Evolutionary conservation across 2,113 vertebrate genomes (phyloP).

Genomic region (Empidonax alnorum): DNA sequence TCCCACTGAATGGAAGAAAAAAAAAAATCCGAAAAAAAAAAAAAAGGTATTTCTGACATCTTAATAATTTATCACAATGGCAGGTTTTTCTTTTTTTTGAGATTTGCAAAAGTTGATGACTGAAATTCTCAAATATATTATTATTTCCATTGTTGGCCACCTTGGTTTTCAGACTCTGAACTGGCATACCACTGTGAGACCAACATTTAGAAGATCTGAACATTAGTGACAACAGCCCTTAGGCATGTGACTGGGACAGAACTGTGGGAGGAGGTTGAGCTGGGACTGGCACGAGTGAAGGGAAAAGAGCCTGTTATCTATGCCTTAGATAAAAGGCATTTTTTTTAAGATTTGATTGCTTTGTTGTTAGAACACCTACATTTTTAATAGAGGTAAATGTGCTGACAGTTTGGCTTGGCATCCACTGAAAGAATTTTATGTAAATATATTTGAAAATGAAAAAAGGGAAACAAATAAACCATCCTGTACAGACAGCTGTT

Average conservation of each 20-base stretch:
- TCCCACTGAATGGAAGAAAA: background rate
- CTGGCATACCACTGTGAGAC: background rate
- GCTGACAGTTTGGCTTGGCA: slow-evolving; percentile 54
- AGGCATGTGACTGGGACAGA: background rate
- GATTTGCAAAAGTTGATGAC: background rate
- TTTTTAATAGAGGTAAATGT: slow-evolving; percentile 59
- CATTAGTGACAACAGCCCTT: background rate
- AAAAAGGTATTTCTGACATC: background rate
- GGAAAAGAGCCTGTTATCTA: background rate
- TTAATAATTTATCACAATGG: background rate
- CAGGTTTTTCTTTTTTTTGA: background rate
- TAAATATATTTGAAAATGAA: slow-evolving; percentile 41
- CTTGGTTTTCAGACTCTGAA: background rate
- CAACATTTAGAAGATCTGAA: background rate
- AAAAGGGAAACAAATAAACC: slow-evolving; percentile 59
- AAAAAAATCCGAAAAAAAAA: background rate
- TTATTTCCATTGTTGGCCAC: background rate
- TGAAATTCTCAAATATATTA: background rate
- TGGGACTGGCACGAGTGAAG: background rate
- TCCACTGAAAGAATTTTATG: slow-evolving; percentile 42
- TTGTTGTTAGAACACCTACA: slow-evolving; percentile 54
- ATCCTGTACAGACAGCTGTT: slow-evolving; percentile 64
- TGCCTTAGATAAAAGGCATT: background rate
- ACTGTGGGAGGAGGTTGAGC: background rate
- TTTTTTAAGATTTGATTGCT: slow-evolving; percentile 27